Evolutionary conservation across 2,888 invertebrate genomes (phyloP).

Genomic region (Pollenia angustigena): DNA sequence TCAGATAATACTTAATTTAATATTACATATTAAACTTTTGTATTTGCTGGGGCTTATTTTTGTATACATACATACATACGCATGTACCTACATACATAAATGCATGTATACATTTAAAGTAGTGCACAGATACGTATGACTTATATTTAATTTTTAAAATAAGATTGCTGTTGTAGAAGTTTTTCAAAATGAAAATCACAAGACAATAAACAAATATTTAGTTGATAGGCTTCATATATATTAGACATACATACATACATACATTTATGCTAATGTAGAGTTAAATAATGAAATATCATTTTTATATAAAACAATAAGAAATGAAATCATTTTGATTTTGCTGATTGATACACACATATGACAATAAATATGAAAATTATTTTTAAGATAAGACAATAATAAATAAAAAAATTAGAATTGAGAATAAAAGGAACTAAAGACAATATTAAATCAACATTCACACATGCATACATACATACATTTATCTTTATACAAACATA

Average conservation of each 20-base stretch:
- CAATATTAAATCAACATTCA: slow-evolving; percentile 42
- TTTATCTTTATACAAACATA: not conserved
- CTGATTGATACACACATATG: slow-evolving; percentile 44
- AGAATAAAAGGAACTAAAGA: slow-evolving; percentile 38
- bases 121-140: no score
- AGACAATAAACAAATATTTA: slow-evolving; percentile 42
- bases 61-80: not conserved
- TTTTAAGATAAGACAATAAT: slow-evolving; percentile 65
- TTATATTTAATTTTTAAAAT: no score
- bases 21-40: no score
- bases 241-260: slow-evolving; percentile 31
- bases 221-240: slow-evolving; percentile 9
- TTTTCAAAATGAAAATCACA: slow-evolving; percentile 11
- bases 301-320: slow-evolving; percentile 22
- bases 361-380: slow-evolving; percentile 61
- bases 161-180: no score
- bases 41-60: not conserved
- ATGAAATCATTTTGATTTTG: slow-evolving; percentile 41
- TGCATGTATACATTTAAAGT: no score
- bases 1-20: no score
- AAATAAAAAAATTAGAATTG: slow-evolving; percentile 17
- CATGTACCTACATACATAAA: not conserved
- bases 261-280: not conserved
- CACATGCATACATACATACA: not conserved
- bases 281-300: not conserved